Base-by-base conservation (phyloP, 2,797 vertebrate genomes). In the Ceryle rudis region DNA sequence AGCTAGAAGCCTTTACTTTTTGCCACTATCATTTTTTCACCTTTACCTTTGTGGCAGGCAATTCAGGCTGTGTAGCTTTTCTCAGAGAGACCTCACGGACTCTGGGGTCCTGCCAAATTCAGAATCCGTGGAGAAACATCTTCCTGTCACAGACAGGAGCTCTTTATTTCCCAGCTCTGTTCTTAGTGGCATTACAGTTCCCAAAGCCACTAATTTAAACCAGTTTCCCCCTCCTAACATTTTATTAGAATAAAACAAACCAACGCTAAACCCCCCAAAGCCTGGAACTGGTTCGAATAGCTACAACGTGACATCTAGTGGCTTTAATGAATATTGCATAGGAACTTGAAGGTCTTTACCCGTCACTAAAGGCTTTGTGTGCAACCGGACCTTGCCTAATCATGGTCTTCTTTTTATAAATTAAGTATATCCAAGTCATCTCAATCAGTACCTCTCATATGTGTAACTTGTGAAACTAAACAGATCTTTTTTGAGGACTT, bases 231-330 rank as follows among this genome's bases (percentile, higher is more conserved):
- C 21, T 78, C 82, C 8, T 74, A 62, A 6, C 14, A 15, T 44
- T 74, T 80, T 54, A 22, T n/a, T 58, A n/a, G 41, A 42, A 42
- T 14, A 42, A 84, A 89, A 26, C 9, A 21, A 60, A 12, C 10
- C 14, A 64, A 18, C 0, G 0, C 18, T n/a, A 31, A 23, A 89
- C 8, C 11, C 37, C 3, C 3, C 22, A 2, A 31, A 75, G 18
- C 11, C 19, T 19, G 5, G 14, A 74, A 5, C 3, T 37, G 20
- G 26, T 11, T 44, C 11, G 54, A 19, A 3, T 26, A 49, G 95
- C 71, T 95, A 89, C 49, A 81, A 79, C 23, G 5, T 78, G 97
- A 97, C 98, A 97, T 94, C 97, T 95, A 88, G 97, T 96, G 98
- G 96, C 44, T 41, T 16, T 60, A 46, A 26, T 25, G 65, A 52